These are phyloP conservation scores for Luidia sarsii DNA, from an alignment of 53 echinoderm and acorn worm species.

Conservation along the genomic window DNA sequence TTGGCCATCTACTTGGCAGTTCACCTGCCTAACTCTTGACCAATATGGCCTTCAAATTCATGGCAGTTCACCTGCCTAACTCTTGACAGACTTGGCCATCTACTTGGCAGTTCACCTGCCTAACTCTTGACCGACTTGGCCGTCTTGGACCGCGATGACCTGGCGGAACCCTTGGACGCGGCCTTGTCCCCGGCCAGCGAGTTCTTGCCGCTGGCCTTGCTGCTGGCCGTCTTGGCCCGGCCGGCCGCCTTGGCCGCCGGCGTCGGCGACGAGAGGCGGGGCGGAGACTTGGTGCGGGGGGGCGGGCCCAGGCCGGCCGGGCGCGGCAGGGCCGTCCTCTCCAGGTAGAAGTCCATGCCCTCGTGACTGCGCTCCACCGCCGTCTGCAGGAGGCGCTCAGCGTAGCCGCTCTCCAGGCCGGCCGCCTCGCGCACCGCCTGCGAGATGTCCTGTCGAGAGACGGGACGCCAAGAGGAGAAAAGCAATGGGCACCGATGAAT, in stretches of 20 bases:
- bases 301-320: conserved; percentile 86
- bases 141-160: conserved; percentile 36
- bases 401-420: conserved; percentile 50
- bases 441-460: conserved; percentile 63
- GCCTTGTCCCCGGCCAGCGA: neutral
- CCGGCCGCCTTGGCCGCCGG: too few relatives aligned
- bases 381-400: conserved; percentile 76
- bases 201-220: conserved; percentile 50
- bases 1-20: too few relatives aligned
- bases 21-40: too few relatives aligned
- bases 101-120: too few relatives aligned
- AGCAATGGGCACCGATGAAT: too few relatives aligned
- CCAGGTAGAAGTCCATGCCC: conserved; percentile 71
- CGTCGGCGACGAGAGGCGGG: conserved; percentile 13
- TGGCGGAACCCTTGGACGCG: conserved; percentile 53
- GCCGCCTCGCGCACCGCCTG: conserved; percentile 73
- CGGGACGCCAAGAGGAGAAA: too few relatives aligned
- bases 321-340: conserved; percentile 88
- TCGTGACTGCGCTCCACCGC: conserved; percentile 79
- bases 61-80: too few relatives aligned
- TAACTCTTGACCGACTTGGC: conserved; percentile 33
- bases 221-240: conserved; percentile 70
- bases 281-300: conserved; percentile 79
- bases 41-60: too few relatives aligned
- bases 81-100: too few relatives aligned